Evolutionary conservation across 2,113 vertebrate genomes (phyloP).

Genomic region (Scolopax mira): DNA sequence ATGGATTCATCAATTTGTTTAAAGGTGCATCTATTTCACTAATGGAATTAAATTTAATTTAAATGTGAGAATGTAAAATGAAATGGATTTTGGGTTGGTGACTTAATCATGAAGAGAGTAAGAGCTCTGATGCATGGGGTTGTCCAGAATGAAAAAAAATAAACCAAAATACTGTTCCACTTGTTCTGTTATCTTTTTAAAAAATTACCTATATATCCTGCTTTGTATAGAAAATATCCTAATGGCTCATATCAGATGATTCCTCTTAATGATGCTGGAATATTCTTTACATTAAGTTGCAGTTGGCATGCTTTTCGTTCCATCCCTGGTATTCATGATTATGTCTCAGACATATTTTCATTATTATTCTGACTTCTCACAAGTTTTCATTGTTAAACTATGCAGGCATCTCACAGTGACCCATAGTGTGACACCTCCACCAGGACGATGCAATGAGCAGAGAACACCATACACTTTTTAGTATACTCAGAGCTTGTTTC

Average conservation of each 20-base stretch:
- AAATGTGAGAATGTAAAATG: not conserved
- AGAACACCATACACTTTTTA: not conserved
- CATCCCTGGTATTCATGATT: not conserved
- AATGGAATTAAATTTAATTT: not conserved
- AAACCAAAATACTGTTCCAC: not conserved
- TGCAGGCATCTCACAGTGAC: not conserved
- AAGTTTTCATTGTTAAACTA: not conserved
- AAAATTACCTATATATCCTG: not conserved
- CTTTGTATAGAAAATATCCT: not conserved
- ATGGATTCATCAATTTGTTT: not conserved
- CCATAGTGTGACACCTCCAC: not conserved
- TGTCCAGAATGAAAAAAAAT: not conserved
- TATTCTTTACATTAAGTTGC: not conserved
- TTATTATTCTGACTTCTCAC: not conserved
- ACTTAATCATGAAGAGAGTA: not conserved
- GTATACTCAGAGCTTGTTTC: not conserved
- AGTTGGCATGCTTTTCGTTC: not conserved
- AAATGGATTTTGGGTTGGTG: not conserved
- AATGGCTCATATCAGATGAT: not conserved
- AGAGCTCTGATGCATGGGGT: not conserved
- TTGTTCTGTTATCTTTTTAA: not conserved
- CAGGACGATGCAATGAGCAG: not conserved
- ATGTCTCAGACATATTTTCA: not conserved
- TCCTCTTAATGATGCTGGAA: not conserved
- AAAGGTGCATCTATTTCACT: not conserved